Evolutionary conservation across 2,797 vertebrate genomes (phyloP), one percentile per base, ranked within the genome.

Genomic region (Paramormyrops hopkinsi): DNA sequence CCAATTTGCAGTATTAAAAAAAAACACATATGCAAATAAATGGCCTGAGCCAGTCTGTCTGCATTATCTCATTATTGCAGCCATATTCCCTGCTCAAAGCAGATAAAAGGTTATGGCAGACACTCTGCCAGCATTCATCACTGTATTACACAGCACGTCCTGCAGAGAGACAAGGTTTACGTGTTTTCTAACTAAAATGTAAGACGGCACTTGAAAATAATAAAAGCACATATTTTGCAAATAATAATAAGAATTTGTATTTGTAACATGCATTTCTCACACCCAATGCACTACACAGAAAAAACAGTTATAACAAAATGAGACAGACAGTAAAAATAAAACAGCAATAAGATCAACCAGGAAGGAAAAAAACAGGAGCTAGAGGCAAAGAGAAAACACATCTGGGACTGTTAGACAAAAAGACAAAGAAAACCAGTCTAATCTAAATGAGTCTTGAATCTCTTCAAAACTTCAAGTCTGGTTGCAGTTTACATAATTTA

Each of bases 21-120:
- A 87, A 50, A 14, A 73, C 53, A 4, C 25, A 56, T n/a, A 87
- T 56, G 85, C 50, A 87, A 87, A 87, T 87, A 59, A 51, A 87
- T 59, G 17, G 25, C 29, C 85, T 9, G 51, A 59, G 12, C 19
- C 17, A 87, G 29, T 33, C 25, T 87, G 33, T 12, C 51, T 87
- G 19, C 85, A 54, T 87, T 87, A 87, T 87, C 29, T 87, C 53
- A 56, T 87, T 87, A 87, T 87, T 87, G 33, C 50, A 87, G 85
- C 50, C 12, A 5, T 19, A 87, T 9, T 59, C 50, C 53, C 33
- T 54, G 85, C 85, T 59, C 12, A 19, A 59, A 54, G 50, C 85
- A 87, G 33, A 59, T 87, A 19, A 87, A 87, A 87, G 85, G 53
- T 56, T 19, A 54, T 19, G 25, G 7, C 85, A 54, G 29, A 33